Evolutionary conservation across 2,797 vertebrate species (phyloP).

Genomic region (Micromesistius poutassou): DNA sequence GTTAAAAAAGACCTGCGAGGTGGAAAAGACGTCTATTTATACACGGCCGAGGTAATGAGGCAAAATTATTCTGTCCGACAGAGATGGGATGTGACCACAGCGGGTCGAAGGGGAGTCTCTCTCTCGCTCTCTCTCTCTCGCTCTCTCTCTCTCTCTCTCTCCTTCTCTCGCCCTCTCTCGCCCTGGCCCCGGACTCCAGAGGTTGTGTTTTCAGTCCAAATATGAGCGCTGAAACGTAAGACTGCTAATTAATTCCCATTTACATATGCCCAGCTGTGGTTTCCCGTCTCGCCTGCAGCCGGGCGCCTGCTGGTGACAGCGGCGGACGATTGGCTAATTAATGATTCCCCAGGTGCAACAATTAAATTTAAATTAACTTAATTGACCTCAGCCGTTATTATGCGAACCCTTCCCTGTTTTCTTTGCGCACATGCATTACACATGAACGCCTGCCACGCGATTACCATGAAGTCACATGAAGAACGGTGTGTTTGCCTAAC

Average conservation of each 20-base stretch:
- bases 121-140: neutral
- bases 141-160: neutral
- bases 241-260: conserved; percentile 75
- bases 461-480: conserved; percentile 7
- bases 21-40: conserved; percentile 75
- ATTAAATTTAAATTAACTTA: conserved; percentile 68
- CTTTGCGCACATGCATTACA: conserved; percentile 55
- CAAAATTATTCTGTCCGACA: conserved; percentile 75
- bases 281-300: conserved; percentile 56
- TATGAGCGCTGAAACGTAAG: conserved; percentile 64
- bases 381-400: conserved; percentile 53
- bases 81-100: conserved; percentile 73
- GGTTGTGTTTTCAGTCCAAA: conserved; percentile 77
- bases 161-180: neutral
- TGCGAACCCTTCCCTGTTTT: conserved; percentile 49
- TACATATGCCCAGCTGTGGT: conserved; percentile 70
- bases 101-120: conserved; percentile 40
- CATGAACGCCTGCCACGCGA: conserved; percentile 32
- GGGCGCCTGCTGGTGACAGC: conserved; percentile 60
- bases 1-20: conserved; percentile 64
- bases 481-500: no score
- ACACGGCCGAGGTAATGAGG: conserved; percentile 73
- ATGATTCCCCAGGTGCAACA: conserved; percentile 72
- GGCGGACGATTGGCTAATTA: conserved; percentile 71
- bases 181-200: conserved; percentile 44